A percentile compares a stretch with the other conserved stretches of the same genome.
Conservation (phyloP, 1,140 invertebrate genomes). For the Aphelinus atriplicis region DNA sequence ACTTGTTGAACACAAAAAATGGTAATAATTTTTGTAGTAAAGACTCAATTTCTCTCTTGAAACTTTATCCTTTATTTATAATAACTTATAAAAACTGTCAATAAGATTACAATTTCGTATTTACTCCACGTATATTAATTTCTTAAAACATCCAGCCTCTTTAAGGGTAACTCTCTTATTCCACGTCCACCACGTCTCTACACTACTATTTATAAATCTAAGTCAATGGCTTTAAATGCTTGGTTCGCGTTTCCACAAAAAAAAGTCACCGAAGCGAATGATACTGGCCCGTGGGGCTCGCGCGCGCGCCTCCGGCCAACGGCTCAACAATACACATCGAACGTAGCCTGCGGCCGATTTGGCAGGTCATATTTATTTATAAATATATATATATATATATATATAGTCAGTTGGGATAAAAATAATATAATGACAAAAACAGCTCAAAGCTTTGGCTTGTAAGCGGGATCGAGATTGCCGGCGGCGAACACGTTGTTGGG, state of each 20-base stretch:
- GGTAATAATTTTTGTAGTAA: background rate
- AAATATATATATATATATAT: too few species aligned
- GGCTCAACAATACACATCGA: background rate
- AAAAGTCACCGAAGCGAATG: too few species aligned
- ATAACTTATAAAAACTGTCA: conserved; percentile 45
- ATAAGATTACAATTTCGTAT: conserved; percentile 47
- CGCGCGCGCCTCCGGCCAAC: background rate
- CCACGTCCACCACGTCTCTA: background rate
- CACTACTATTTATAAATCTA: background rate
- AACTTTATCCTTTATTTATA: conserved; percentile 41
- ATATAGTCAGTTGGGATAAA: too few species aligned
- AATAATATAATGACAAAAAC: background rate
- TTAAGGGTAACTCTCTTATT: background rate
- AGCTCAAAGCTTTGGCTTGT: conserved; percentile 56
- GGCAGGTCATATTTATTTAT: too few species aligned
- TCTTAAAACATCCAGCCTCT: conserved; percentile 11
- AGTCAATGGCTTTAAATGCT: too few species aligned
- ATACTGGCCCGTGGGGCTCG: too few species aligned
- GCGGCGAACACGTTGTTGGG: conserved; percentile 94
- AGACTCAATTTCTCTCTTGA: conserved; percentile 2
- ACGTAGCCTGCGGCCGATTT: background rate
- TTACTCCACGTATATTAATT: conserved; percentile 35
- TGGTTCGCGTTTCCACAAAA: too few species aligned
- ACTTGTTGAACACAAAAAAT: background rate
- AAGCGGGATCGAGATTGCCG: conserved; percentile 75